Percentiles rank a stretch among this genome's conserved stretches.
Conservation (phyloP, 2,113 vertebrate genomes). For the Otocyon megalotis region DNA sequence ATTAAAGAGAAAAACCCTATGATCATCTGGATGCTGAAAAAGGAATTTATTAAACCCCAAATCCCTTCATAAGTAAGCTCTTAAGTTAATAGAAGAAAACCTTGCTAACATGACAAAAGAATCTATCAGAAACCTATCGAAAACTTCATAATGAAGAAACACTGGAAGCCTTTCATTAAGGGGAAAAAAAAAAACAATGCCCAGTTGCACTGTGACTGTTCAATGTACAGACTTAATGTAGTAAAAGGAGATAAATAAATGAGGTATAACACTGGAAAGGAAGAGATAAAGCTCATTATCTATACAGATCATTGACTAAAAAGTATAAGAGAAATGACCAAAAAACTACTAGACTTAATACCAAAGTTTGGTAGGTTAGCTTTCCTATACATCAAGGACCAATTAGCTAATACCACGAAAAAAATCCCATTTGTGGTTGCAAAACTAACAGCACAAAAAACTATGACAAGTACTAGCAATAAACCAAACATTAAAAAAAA, state of each 20-base stretch:
- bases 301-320: neutral
- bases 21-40: neutral
- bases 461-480: neutral
- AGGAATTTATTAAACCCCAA: neutral
- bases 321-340: neutral
- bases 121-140: neutral
- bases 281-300: neutral
- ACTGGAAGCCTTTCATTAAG: neutral
- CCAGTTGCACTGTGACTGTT: neutral
- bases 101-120: neutral
- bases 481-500: neutral
- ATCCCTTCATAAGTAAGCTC: neutral
- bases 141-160: neutral
- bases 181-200: neutral
- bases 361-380: neutral
- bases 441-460: neutral
- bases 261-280: neutral
- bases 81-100: neutral
- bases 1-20: neutral
- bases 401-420: neutral
- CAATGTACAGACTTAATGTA: neutral
- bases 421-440: neutral
- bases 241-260: neutral
- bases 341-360: neutral
- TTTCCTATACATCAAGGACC: neutral